A percentile compares a stretch with the other conserved stretches of the same genome.
Conservation (phyloP, 2,113 vertebrate species). For the Condylura cristata region DNA sequence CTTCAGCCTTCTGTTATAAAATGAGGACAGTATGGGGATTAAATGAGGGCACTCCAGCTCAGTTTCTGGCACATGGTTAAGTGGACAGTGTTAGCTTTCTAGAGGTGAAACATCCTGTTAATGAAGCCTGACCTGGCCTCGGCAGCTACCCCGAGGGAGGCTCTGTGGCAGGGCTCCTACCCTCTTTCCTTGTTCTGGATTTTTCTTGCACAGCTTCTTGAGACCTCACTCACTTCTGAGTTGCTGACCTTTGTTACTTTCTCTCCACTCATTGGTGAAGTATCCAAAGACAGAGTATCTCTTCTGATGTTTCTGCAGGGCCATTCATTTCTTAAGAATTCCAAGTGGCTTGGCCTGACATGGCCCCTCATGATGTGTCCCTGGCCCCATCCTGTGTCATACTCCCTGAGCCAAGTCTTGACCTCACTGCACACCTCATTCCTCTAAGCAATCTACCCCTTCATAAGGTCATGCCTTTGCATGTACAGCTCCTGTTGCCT, state of each 20-base stretch:
- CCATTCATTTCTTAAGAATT: neutral
- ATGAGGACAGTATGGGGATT: neutral
- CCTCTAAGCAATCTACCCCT: neutral
- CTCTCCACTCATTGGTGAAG: neutral
- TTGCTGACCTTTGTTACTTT: neutral
- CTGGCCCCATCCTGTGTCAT: neutral
- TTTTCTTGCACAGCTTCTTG: neutral
- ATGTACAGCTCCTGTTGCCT: fast-evolving
- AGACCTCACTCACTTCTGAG: fast-evolving
- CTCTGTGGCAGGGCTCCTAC: too few relatives aligned
- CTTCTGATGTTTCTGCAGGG: neutral
- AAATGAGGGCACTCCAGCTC: neutral
- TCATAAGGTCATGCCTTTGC: neutral
- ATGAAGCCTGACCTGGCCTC: neutral
- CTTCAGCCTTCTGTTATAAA: neutral
- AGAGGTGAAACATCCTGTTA: neutral
- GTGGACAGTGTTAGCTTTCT: neutral
- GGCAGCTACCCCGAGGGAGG: fast-evolving
- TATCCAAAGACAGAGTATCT: neutral
- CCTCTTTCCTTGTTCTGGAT: too few relatives aligned
- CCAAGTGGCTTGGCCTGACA: neutral
- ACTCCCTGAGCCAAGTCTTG: neutral
- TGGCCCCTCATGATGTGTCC: neutral
- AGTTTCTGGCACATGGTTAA: fast-evolving
- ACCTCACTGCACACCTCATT: neutral